Percentiles rank a stretch among this genome's conserved stretches.
Conservation (phyloP, 2,113 vertebrate species). For the Uria aalge region DNA sequence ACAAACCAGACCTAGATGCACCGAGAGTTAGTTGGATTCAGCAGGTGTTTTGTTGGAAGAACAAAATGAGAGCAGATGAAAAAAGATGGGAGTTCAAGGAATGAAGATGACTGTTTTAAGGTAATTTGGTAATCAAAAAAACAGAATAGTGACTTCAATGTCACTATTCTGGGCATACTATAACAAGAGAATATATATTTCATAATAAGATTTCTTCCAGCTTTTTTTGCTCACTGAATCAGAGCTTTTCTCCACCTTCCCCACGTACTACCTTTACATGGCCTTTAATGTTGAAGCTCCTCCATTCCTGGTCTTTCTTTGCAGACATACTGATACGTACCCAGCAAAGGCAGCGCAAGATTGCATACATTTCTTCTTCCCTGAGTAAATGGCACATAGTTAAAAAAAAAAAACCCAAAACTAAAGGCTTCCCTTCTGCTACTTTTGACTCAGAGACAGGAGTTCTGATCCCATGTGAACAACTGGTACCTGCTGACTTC, state of each 20-base stretch:
- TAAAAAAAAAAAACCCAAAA: background rate
- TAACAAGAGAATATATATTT: background rate
- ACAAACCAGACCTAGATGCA: background rate
- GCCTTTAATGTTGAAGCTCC: background rate
- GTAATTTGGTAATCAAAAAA: background rate
- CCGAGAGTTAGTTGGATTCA: background rate
- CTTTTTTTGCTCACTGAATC: background rate
- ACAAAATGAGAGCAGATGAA: background rate
- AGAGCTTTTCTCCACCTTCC: background rate
- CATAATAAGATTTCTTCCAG: background rate
- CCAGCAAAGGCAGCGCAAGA: background rate
- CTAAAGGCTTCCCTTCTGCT: background rate
- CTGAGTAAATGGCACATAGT: slow-evolving; percentile 27
- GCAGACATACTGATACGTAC: background rate
- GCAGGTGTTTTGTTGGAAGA: background rate
- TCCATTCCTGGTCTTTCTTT: background rate
- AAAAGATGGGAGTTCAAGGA: background rate
- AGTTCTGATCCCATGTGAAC: background rate
- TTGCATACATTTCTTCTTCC: background rate
- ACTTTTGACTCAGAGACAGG: background rate
- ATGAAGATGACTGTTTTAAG: background rate
- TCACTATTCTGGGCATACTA: background rate
- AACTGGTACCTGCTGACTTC: background rate
- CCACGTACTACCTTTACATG: background rate
- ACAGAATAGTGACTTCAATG: background rate